phyloP scores from a whole-genome alignment of 2,888 invertebrate species.

The Buathra laborator region DNA sequence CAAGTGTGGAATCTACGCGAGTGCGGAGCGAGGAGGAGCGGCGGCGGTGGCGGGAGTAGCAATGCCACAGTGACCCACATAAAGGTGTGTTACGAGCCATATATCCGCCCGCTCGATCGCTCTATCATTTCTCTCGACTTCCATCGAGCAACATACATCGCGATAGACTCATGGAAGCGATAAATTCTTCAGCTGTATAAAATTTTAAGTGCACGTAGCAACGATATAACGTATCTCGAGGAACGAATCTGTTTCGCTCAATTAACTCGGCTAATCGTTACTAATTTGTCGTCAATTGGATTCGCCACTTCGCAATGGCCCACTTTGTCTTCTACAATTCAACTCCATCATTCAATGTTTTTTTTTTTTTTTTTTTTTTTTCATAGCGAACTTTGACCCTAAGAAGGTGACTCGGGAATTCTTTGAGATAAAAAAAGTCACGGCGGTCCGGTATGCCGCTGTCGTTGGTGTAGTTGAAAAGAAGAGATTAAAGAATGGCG shows the following conservation, averaged over 20 bases:
- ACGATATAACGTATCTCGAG: background rate
- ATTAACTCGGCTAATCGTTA: slow-evolving; percentile 34
- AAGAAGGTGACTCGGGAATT: slow-evolving; percentile 39
- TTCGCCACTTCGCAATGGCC: slow-evolving; percentile 34
- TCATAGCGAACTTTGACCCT: background rate
- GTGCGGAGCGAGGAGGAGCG: slow-evolving; percentile 9
- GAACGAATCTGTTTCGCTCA: slow-evolving; percentile 42
- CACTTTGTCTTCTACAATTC: slow-evolving; percentile 36
- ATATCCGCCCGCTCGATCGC: slow-evolving; percentile 21
- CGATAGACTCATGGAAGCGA: slow-evolving; percentile 42
- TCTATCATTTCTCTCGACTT: slow-evolving; percentile 28
- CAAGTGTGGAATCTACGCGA: slow-evolving; percentile 52
- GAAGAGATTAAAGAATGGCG: slow-evolving; percentile 22
- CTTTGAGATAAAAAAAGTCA: slow-evolving; percentile 3
- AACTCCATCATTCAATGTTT: background rate
- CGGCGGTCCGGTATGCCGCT: slow-evolving; percentile 40
- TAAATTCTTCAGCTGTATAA: slow-evolving; percentile 24
- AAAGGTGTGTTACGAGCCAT: slow-evolving; percentile 49
- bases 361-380: background rate
- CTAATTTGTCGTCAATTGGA: slow-evolving; percentile 42
- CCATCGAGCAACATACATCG: background rate
- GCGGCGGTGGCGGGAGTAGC: background rate
- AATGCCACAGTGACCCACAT: slow-evolving; percentile 75
- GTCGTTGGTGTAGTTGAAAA: slow-evolving; percentile 32
- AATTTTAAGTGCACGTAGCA: background rate